Base-by-base conservation (phyloP, 2,113 vertebrate genomes). In the Lonchura striata region DNA sequence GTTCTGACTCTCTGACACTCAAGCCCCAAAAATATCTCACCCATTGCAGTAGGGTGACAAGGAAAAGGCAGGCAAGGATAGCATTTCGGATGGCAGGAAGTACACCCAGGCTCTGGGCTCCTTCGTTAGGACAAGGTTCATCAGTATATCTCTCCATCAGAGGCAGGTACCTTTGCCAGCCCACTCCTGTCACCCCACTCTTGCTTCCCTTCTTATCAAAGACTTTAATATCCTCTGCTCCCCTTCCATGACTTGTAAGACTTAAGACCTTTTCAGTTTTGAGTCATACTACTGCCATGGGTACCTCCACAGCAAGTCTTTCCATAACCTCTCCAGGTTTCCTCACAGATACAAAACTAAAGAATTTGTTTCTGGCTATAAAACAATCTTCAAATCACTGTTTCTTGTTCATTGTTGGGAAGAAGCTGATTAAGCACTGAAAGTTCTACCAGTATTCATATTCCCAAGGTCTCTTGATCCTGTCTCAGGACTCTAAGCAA, bases 81-180 rank as follows among this genome's bases (percentile, higher is more conserved):
- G 65, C 1, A 0, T 37, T 85, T 76, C 15, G 65, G 31, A 77
- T 15, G 31, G 37, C 35, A 79, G 20, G 15, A 85, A 44, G 27
- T 3, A 4, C 11, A 61, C 14, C 9, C 20, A 65, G 13, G 10
- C n/a, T 16, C 28, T 0, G 1, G 25, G 19, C 10, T 70, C 70
- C 57, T 21, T 33, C 1, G 0, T 42, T 44, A 82, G 28, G 23
- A 52, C 18, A 65, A 46, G 19, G 39, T n/a, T 88, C 39, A 77
- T 33, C 37, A 68, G 28, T 11, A 49, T 22, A 33, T 39, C 46
- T 52, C 57, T 57, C 59, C 33, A 35, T 20, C 25, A 56, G 21
- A 60, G 3, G 20, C 22, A 79, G 20, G 11, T 27, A 65, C 37
- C 10, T 69, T 72, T n/a, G 50, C 18, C 18, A 79, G 46, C 33